Conservation (phyloP, 2,888 invertebrate genomes). For the Spilarctia lutea region DNA sequence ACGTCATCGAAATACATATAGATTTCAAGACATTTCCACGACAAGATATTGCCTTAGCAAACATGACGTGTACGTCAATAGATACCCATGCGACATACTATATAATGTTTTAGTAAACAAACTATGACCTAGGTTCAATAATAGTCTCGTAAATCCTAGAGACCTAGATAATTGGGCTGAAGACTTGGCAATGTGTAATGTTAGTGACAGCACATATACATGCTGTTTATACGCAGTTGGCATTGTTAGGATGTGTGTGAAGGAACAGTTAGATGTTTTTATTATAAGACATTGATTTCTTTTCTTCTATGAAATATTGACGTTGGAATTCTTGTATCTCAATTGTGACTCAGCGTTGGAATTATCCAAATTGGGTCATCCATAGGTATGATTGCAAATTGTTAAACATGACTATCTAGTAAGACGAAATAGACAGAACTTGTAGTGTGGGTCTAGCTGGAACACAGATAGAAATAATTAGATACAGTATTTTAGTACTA, state of each 20-base stretch:
- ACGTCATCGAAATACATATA: background rate
- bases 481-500: too few species aligned
- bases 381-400: too few species aligned
- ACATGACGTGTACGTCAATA: slow-evolving; percentile 3
- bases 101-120: slow-evolving; percentile 7
- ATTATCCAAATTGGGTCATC: too few species aligned
- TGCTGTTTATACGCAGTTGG: slow-evolving; percentile 45
- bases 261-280: slow-evolving; percentile 15
- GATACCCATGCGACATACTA: background rate
- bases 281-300: background rate
- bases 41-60: background rate
- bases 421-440: too few species aligned
- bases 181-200: slow-evolving; percentile 37
- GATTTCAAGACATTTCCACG: slow-evolving; percentile 1
- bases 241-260: slow-evolving; percentile 32
- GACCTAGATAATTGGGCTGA: slow-evolving; percentile 29
- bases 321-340: background rate
- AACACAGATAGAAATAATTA: too few species aligned
- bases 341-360: too few species aligned
- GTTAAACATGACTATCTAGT: too few species aligned
- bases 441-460: too few species aligned
- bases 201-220: slow-evolving; percentile 21
- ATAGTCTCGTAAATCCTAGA: slow-evolving; percentile 29
- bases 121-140: slow-evolving; percentile 50
- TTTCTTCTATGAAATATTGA: background rate